phyloP scores from a whole-genome alignment of 2,113 vertebrate genomes.

The Marmota monax region DNA sequence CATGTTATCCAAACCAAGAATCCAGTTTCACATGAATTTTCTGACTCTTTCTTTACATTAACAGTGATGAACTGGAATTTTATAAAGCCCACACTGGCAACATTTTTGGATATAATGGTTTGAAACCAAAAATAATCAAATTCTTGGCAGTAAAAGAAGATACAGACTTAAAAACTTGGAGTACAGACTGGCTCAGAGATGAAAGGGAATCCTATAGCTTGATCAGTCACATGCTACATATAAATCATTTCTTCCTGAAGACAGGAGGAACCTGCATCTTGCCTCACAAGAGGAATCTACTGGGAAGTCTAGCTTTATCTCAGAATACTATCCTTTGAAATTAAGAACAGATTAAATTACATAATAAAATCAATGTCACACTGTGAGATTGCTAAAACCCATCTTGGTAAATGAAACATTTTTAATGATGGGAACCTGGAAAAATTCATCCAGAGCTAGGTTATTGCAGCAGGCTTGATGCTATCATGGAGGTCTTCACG shows the following conservation, averaged over 20 bases:
- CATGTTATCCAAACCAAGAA: slow-evolving; percentile 11
- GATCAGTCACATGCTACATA: not conserved
- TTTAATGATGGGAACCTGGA: slow-evolving; percentile 28
- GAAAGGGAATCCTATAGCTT: slow-evolving; percentile 41
- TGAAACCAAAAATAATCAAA: slow-evolving; percentile 68
- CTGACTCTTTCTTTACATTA: slow-evolving; percentile 38
- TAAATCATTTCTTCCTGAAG: slow-evolving; percentile 63
- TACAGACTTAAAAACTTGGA: slow-evolving; percentile 49
- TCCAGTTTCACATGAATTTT: slow-evolving; percentile 35
- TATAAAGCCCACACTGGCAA: slow-evolving; percentile 22
- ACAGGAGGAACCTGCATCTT: not conserved
- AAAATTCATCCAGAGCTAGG: not conserved
- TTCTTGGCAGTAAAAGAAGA: slow-evolving; percentile 44
- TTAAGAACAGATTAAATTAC: slow-evolving; percentile 47
- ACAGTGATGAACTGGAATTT: slow-evolving; percentile 13
- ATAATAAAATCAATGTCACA: slow-evolving; percentile 34
- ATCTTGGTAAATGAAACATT: slow-evolving; percentile 46
- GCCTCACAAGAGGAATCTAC: not conserved
- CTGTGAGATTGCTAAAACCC: slow-evolving; percentile 38
- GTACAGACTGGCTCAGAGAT: slow-evolving; percentile 52
- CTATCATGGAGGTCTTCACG: slow-evolving; percentile 6
- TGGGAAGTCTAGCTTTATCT: not conserved
- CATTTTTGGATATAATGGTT: slow-evolving; percentile 38
- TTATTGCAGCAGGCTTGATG: not conserved
- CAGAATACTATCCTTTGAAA: slow-evolving; percentile 19